Base-by-base conservation (phyloP, 2,888 invertebrate species). In the Acrobasis consociella region DNA sequence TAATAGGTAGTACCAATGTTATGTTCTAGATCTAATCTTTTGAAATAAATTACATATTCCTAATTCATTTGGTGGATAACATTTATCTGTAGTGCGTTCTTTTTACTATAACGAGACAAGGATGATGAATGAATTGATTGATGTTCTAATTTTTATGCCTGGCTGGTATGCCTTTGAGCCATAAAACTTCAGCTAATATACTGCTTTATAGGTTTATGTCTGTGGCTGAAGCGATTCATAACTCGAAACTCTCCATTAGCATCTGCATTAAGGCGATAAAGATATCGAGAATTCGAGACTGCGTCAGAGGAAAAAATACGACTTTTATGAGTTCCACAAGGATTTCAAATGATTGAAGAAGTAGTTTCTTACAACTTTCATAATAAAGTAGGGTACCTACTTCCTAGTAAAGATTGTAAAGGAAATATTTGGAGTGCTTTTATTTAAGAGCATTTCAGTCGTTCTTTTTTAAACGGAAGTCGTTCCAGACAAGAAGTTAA, bases 211-310 rank as follows among this genome's bases (percentile, higher is more conserved):
- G 73, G 69, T 77, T 75, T 77, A 76, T 72, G 69, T 62, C 67
- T 69, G 51, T 72, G 71, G 74, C 77, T 82, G 74, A 80, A 80
- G 72, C 75, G 73, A 71, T 68, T 72, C 75, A 81, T 87, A 86
- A 85, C 87, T 86, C 75, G 74, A 67, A 71, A 69, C 72, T 77
- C 71, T 84, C 81, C 84, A 89, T 89, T 88, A 86, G 80, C 71
- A 69, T 59, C 75, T 67, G 72, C 72, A 76, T 83, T 76, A 81
- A 67, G 64, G 64, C 62, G 68, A 67, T 72, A 66, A 63, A 64
- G 64, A 55, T 60, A 63, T 68, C 53, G 64, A 64, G 66, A 50
- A 66, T 64, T 68, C 53, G 64, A 64, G 66, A 50, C 66, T 64
- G 60, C 69, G 68, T 69, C 69, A 69, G 62, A 55, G 53, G 31